Percentiles rank a stretch among this genome's conserved stretches.
Conservation (phyloP, 2,113 vertebrate genomes). For the Pangasianodon hypophthalmus region DNA sequence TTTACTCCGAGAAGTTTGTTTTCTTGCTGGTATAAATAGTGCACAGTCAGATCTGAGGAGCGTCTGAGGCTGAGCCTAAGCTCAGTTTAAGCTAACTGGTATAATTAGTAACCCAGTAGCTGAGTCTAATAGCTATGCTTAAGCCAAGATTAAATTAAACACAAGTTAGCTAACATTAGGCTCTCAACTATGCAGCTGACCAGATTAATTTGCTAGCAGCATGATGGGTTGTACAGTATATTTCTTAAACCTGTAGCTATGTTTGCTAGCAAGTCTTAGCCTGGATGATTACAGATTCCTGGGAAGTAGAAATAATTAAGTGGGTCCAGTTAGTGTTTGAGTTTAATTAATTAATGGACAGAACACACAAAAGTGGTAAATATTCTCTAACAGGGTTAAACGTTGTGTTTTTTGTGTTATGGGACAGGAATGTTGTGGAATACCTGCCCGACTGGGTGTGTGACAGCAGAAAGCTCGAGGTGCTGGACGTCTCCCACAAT, state of each 20-base stretch:
- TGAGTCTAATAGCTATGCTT: too few species aligned
- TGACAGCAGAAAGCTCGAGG: conserved; percentile 91
- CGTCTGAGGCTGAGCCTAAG: not conserved
- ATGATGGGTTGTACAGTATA: not conserved
- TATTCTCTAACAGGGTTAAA: conserved; percentile 15
- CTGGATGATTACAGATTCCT: not conserved
- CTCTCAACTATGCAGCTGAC: not conserved
- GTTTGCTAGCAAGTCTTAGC: not conserved
- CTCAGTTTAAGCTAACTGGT: not conserved
- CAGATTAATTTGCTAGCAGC: not conserved
- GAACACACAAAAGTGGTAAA: not conserved
- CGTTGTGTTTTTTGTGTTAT: conserved; percentile 40
- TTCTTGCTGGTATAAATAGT: too few species aligned
- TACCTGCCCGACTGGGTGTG: conserved; percentile 91
- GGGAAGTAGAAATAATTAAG: not conserved
- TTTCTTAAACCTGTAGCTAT: not conserved
- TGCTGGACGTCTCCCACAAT: conserved; percentile 88
- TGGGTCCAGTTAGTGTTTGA: not conserved
- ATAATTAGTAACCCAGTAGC: not conserved
- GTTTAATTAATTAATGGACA: not conserved
- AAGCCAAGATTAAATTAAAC: not conserved
- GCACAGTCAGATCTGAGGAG: too few species aligned
- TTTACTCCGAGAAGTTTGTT: too few species aligned
- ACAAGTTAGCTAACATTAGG: not conserved
- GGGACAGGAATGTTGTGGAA: conserved; percentile 87